Base-by-base conservation (phyloP, 1,140 invertebrate genomes). In the Pseudoatta argentina region DNA sequence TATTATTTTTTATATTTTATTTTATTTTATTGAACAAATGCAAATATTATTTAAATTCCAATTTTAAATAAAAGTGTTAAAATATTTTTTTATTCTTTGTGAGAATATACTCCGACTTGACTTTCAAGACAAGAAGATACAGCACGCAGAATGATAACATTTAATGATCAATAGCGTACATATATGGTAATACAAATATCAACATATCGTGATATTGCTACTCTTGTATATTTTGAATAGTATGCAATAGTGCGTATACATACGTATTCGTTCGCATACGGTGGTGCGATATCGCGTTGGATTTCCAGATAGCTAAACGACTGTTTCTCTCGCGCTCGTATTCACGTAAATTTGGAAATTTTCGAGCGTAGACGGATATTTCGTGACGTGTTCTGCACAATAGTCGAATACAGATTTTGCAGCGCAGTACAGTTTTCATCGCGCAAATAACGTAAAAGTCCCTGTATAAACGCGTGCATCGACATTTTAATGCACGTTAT, bases 321-420 rank as follows among this genome's bases (percentile, higher is more conserved):
- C 6, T 24, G 10, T 77, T 64, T 3, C 48, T 53, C 10, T 67
- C n/a, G 48, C 63, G 7, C 27, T 66, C 24, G 14, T 67, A 79
- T 55, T 79, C 77, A 79, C 12, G n/a, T 69, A 79, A 67, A 79
- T 48, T 79, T n/a, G 48, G 27, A 79, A 57, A 79, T 79, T 69
- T 79, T 51, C 21, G 14, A 39, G 51, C 48, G 30, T 44, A 57
- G 48, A 69, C 48, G 30, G 30, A 55, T 69, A 79, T 79, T 30
- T 12, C 6, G 24, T 53, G 30, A 69, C 21, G 10, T 55, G n/a
- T 79, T 77, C n/a, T 69, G n/a, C 21, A 55, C 30, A 39, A 79
- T 67, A 21, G 30, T 69, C 63, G 21, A 55, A 69, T 14, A 30
- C n/a, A 69, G 48, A 69, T 69, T 79, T 69, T 44, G n/a, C 14